Evolutionary conservation across 2,797 vertebrate species (phyloP), one percentile per base, ranked within the genome.

Genomic region (Tenualosa thibaudeaui): DNA sequence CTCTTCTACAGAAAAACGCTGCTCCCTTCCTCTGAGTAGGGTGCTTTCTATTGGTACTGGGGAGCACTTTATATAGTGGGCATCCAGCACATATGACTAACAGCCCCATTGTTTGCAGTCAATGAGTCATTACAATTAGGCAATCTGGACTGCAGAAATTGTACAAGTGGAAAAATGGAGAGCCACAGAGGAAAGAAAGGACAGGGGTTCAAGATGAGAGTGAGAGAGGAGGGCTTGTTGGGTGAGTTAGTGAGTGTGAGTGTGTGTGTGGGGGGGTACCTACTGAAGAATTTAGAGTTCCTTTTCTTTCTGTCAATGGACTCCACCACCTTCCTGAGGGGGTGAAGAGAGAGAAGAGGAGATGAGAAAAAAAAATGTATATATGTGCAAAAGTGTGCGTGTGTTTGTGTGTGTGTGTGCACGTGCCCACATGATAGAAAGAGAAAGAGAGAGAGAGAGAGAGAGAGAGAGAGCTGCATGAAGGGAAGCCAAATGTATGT

Each of bases 251-350:
- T 0, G 0, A 9, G 2, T 51, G 50, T 51, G 50, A 6, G 50
- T 51, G 50, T 51, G 50, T 51, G 50, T 51, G 50, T 51, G 50
- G 85, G 54, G 17, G 37, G 71, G 17, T 6, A 95, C 96, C 95
- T 87, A 96, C 95, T 94, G 89, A 92, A 95, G 89, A 92, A 94
- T 88, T 84, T 95, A 0, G 95, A 96, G 86, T 92, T 96, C 85
- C 92, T 95, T 88, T 88, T 95, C 78, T 50, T 88, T 22, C 89
- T 92, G 51, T 85, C 81, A 0, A 94, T 82, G 24, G 89, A 89
- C 81, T 91, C 91, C 81, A 93, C 89, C 87, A 91, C 84, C 56
- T 78, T 91, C 82, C 95, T 96, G 53, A 22, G 71, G 71, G 26
- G 86, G 49, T 31, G 65, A 46, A 56, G 56, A 60, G 24, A 26